These are phyloP conservation scores for Sitophilus oryzae DNA, from an alignment of 1,140 invertebrate species.

Conservation along the genomic window DNA sequence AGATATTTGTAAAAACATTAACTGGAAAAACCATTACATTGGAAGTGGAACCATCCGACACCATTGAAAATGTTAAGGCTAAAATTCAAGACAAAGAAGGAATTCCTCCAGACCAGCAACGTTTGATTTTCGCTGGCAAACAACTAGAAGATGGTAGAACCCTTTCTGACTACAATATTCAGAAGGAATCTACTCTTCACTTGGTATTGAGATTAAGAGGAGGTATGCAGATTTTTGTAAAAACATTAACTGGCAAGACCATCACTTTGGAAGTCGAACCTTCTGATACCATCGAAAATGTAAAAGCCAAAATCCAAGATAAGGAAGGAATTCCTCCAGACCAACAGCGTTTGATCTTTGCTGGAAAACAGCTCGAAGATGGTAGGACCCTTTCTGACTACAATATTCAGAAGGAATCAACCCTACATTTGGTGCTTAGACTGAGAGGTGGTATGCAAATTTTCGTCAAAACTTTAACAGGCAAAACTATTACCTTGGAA, in stretches of 20 bases:
- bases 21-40: constrained; percentile 69
- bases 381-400: constrained; percentile 71
- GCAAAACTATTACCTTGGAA: constrained; percentile 66
- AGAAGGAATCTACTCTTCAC: constrained; percentile 66
- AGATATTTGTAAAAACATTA: constrained; percentile 63
- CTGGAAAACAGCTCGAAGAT: constrained; percentile 73
- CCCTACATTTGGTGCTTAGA: constrained; percentile 67
- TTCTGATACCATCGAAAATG: constrained; percentile 70
- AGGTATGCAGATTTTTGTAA: constrained; percentile 57
- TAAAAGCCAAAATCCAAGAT: constrained; percentile 63
- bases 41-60: constrained; percentile 67
- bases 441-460: constrained; percentile 62
- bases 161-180: constrained; percentile 70
- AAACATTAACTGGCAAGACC: constrained; percentile 68
- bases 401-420: constrained; percentile 69
- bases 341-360: constrained; percentile 61
- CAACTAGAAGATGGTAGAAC: constrained; percentile 76
- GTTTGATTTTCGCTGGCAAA: constrained; percentile 65
- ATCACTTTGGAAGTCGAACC: constrained; percentile 66
- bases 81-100: constrained; percentile 60
- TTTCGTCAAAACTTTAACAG: constrained; percentile 65
- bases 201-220: constrained; percentile 68
- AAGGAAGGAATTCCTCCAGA: constrained; percentile 56
- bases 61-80: constrained; percentile 69
- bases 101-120: constrained; percentile 57